These are phyloP conservation scores for Notolabrus celidotus DNA, from an alignment of 2,797 vertebrate species.

Conservation along the genomic window DNA sequence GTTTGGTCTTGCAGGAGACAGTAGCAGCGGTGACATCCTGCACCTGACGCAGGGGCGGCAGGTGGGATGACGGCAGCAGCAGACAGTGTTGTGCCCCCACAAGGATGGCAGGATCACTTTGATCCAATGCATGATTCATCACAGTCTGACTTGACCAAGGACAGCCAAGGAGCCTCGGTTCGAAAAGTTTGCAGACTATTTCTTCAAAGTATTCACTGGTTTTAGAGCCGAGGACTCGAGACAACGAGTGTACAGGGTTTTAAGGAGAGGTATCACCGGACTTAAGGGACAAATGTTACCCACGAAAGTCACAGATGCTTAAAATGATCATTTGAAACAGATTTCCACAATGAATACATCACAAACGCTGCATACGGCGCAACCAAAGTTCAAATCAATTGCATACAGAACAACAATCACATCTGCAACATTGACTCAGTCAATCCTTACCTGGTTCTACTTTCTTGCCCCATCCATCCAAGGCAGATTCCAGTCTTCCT, in stretches of 20 bases:
- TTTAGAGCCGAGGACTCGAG: slow-evolving; percentile 22
- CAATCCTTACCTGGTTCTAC: no score
- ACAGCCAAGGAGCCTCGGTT: slow-evolving; percentile 63
- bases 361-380: no score
- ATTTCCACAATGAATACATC: no score
- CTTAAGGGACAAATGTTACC: not conserved
- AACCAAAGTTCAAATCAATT: no score
- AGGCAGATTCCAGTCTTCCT: no score
- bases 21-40: slow-evolving; percentile 48
- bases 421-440: no score
- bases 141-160: slow-evolving; percentile 72
- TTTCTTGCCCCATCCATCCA: no score
- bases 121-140: slow-evolving; percentile 85
- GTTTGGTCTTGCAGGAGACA: slow-evolving; percentile 48
- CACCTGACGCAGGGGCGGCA: slow-evolving; percentile 56
- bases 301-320: no score
- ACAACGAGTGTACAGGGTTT: slow-evolving; percentile 12
- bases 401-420: no score
- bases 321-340: no score
- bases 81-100: slow-evolving; percentile 51
- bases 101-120: slow-evolving; percentile 59
- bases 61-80: slow-evolving; percentile 64
- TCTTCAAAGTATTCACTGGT: slow-evolving; percentile 6
- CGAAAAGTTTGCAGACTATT: slow-evolving; percentile 38
- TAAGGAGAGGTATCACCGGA: slow-evolving; percentile 1